These are phyloP conservation scores for Clepsis dumicolana DNA, from an alignment of 2,888 invertebrate species.

Conservation along the genomic window DNA sequence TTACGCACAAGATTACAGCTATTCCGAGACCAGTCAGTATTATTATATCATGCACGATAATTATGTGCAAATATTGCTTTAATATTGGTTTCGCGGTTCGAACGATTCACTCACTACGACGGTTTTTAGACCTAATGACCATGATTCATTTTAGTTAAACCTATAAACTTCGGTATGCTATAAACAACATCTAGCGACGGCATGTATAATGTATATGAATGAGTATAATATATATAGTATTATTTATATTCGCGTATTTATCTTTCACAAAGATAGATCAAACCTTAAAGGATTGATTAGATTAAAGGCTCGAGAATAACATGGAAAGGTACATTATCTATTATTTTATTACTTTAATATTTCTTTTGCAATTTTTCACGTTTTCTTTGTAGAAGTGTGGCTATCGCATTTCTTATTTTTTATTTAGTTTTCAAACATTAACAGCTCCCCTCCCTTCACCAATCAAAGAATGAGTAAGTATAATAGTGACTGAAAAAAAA, in stretches of 20 bases:
- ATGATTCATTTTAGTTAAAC: constrained; percentile 11
- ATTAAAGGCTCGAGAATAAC: not conserved
- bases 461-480: not conserved
- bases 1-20: too few species aligned
- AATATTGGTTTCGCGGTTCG: not conserved
- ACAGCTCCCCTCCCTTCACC: not conserved
- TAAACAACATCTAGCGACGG: constrained; percentile 1
- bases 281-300: constrained; percentile 1
- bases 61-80: not conserved
- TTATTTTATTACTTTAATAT: constrained; percentile 2
- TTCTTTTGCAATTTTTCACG: constrained; percentile 2
- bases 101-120: not conserved
- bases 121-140: not conserved
- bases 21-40: not conserved
- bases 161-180: constrained; percentile 21
- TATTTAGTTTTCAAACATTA: not conserved
- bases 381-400: not conserved
- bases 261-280: not conserved
- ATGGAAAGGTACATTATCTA: constrained; percentile 5
- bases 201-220: not conserved
- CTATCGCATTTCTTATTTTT: not conserved
- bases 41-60: not conserved
- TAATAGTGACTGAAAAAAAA: not conserved
- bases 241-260: constrained; percentile 20
- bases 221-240: constrained; percentile 18